Evolutionary conservation across 2,797 vertebrate species (phyloP), one percentile per base, ranked within the genome.

Genomic region (Capromys pilorides): DNA sequence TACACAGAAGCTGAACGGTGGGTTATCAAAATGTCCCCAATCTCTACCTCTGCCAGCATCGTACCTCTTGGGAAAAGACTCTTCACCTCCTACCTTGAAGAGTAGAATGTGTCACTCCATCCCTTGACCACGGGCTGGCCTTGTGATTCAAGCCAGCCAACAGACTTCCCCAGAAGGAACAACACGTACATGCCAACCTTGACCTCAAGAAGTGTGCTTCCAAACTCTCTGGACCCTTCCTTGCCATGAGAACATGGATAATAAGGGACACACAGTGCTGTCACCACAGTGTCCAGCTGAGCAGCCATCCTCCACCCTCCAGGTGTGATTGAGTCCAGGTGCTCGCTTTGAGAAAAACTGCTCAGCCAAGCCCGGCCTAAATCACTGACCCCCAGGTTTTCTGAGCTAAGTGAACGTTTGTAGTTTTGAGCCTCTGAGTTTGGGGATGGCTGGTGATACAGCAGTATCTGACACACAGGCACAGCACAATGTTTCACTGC

Each of bases 31-130:
- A 51, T 13, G 51, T n/a, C 12, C 64, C 31, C 79, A 33, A 49
- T 59, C 36, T 87, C 69, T 41, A 84, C 19, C 39, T 39, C 12
- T 91, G 59, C 51, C 36, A 1, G 26, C 18, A 61, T 26, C n/a
- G 41, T 0, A 5, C 5, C 64, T 67, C 86, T 82, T 57, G 78
- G 36, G 28, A 90, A 49, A 78, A 12, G 54, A 92, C 66, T 82
- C 85, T 91, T 88, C 57, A 87, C 49, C 69, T 89, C 59, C 41
- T 78, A 13, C 79, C 75, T 95, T 95, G 61, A 87, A 90, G 79
- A 81, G 39, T 12, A 83, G 49, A 83, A 45, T 62, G 86, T 81
- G 51, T 78, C 61, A 31, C 62, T 39, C 71, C 3, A 75, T 2
- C 54, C 41, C 85, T 85, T 82, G 28, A 90, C 79, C 51, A 78